phyloP scores from a whole-genome alignment of 1,140 invertebrate genomes.

The Drosophila prosaltans region DNA sequence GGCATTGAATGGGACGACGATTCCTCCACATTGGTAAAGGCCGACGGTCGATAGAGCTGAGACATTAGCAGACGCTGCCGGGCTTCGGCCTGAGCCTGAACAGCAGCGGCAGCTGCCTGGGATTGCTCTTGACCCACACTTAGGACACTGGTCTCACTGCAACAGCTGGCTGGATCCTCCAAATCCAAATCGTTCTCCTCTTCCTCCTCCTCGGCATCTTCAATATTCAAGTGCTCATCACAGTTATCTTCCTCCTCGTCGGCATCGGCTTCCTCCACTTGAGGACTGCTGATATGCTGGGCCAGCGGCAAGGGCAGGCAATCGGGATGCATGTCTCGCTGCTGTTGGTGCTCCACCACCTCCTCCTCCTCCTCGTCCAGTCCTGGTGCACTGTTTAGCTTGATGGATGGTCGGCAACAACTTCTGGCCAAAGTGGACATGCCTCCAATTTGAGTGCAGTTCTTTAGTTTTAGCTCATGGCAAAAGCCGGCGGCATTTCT shows the following conservation, averaged over 20 bases:
- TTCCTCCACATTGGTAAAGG: slow-evolving; percentile 61
- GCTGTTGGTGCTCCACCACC: slow-evolving; percentile 5
- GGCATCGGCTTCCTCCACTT: slow-evolving; percentile 39
- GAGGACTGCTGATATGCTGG: slow-evolving; percentile 68
- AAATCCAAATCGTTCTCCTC: slow-evolving; percentile 41
- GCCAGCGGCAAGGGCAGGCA: slow-evolving; percentile 64
- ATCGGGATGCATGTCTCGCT: slow-evolving; percentile 67
- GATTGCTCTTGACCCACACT: slow-evolving; percentile 87
- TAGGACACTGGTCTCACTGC: slow-evolving; percentile 87
- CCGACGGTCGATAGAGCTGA: slow-evolving; percentile 69
- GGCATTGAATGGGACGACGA: slow-evolving; percentile 13
- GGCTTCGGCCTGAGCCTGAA: slow-evolving; percentile 37
- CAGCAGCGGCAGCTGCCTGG: slow-evolving; percentile 35
- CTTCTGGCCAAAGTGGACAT: slow-evolving; percentile 77
- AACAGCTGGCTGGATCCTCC: slow-evolving; percentile 83
- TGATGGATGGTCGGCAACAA: slow-evolving; percentile 66
- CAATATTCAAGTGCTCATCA: slow-evolving; percentile 61
- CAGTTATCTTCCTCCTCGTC: slow-evolving; percentile 41
- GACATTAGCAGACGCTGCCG: slow-evolving; percentile 62
- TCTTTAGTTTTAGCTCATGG: slow-evolving; percentile 25
- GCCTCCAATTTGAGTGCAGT: slow-evolving; percentile 12
- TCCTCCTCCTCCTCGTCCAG: slow-evolving; percentile 19
- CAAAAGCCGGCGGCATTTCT: slow-evolving; percentile 49
- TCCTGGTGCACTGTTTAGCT: slow-evolving; percentile 42
- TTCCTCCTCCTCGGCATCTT: slow-evolving; percentile 52